These are phyloP conservation scores for Magallana nippona DNA, from an alignment of 2,888 invertebrate genomes.

Conservation along the genomic window DNA sequence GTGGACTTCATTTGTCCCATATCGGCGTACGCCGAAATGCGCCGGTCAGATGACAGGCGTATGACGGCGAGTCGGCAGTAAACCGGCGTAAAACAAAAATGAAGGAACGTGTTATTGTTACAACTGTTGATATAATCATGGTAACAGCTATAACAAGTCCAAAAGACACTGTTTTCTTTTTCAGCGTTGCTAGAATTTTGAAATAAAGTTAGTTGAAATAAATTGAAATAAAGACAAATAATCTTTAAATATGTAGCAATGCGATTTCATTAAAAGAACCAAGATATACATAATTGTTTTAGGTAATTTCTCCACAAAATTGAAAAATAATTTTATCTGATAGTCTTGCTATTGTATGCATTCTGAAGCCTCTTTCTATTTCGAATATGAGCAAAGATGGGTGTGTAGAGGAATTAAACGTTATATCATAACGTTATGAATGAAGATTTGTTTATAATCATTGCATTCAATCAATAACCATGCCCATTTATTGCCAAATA, in stretches of 20 bases:
- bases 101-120: no score
- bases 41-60: neutral
- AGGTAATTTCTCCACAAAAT: no score
- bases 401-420: no score
- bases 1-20: neutral
- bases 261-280: neutral
- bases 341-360: no score
- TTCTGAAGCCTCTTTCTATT: no score
- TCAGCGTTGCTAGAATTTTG: neutral
- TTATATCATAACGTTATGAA: no score
- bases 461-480: no score
- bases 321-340: no score
- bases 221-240: neutral
- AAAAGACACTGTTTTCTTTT: neutral
- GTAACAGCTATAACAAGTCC: neutral
- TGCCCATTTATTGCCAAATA: no score
- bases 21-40: neutral
- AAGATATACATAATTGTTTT: neutral
- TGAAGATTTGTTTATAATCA: no score
- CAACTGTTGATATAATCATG: neutral
- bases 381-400: no score
- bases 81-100: neutral
- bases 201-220: no score
- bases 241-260: neutral
- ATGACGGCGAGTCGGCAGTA: neutral